Percentiles rank a stretch among this genome's conserved stretches.
Evolutionary conservation across 2,888 invertebrate genomes (phyloP).

Genomic region (Papilio protenor): DNA sequence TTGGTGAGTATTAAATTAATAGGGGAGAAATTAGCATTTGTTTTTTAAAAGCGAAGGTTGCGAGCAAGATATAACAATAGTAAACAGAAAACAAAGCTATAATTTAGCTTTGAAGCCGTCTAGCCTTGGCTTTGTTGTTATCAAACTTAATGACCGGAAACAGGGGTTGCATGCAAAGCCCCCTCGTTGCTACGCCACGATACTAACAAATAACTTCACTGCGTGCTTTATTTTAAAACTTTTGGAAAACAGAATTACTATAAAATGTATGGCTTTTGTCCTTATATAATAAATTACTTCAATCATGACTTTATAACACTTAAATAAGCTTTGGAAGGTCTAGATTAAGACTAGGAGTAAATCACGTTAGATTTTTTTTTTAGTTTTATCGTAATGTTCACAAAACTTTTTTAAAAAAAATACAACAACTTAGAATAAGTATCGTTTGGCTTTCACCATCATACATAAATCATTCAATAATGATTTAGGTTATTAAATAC

Average conservation of each 20-base stretch:
- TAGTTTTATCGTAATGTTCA: background rate
- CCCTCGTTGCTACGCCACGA: slow-evolving; percentile 6
- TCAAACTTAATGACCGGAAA: slow-evolving; percentile 31
- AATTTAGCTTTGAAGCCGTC: slow-evolving; percentile 13
- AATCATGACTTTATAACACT: background rate
- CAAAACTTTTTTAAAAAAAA: background rate
- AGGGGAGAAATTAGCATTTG: background rate
- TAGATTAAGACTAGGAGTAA: background rate
- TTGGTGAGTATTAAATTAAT: background rate
- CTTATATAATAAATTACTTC: background rate
- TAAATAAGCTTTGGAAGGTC: background rate
- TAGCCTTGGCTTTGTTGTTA: slow-evolving; percentile 38
- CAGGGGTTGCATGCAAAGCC: slow-evolving; percentile 19
- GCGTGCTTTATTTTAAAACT: background rate
- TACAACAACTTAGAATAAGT: background rate
- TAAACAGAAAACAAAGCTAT: background rate
- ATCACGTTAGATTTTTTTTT: background rate
- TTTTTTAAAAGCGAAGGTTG: background rate
- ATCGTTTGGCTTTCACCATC: background rate
- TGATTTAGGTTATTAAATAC: background rate
- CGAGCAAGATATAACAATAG: background rate
- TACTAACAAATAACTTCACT: background rate
- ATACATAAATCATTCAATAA: background rate
- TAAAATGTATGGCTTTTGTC: background rate
- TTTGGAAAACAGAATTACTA: background rate